Conservation (phyloP, 53 echinoderm and acorn worm genomes). For the Antedon mediterranea region DNA sequence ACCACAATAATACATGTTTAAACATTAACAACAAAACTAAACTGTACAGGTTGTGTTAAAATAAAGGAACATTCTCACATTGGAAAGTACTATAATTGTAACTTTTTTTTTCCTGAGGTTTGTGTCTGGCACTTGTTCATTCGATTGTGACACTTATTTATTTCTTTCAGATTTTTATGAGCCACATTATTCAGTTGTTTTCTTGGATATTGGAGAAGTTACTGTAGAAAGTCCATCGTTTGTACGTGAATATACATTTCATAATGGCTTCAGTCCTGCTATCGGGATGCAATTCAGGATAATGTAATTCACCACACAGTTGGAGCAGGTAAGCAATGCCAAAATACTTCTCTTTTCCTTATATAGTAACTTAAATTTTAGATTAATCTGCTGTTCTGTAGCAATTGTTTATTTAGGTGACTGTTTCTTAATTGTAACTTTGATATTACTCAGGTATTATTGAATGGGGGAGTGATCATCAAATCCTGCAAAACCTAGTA, state of each 20-base stretch:
- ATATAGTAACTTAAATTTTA: no score
- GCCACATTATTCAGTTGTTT: conserved; percentile 73
- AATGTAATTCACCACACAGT: conserved; percentile 85
- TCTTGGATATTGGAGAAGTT: conserved; percentile 32
- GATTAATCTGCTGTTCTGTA: no score
- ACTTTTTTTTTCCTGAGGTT: no score
- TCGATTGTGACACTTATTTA: no score
- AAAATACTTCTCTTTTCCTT: no score
- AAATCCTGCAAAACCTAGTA: conserved; percentile 55
- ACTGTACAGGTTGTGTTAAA: no score
- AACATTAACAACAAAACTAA: no score
- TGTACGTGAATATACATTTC: conserved; percentile 72
- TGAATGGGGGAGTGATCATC: conserved; percentile 30
- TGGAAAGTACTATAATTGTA: no score
- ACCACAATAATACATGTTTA: no score
- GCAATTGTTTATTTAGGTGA: no score
- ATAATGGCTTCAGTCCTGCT: conserved; percentile 82
- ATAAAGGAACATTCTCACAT: no score
- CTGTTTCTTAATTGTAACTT: background rate
- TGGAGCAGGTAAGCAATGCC: conserved; percentile 70
- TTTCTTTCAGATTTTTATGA: conserved; percentile 71
- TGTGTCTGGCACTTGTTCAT: no score
- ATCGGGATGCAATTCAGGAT: conserved; percentile 53
- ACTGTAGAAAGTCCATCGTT: conserved; percentile 30
- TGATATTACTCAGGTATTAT: conserved; percentile 41